Conservation (phyloP, 30 jellyfish, hydroid and myxozoan genomes). For the Nemopilema nomurai region DNA sequence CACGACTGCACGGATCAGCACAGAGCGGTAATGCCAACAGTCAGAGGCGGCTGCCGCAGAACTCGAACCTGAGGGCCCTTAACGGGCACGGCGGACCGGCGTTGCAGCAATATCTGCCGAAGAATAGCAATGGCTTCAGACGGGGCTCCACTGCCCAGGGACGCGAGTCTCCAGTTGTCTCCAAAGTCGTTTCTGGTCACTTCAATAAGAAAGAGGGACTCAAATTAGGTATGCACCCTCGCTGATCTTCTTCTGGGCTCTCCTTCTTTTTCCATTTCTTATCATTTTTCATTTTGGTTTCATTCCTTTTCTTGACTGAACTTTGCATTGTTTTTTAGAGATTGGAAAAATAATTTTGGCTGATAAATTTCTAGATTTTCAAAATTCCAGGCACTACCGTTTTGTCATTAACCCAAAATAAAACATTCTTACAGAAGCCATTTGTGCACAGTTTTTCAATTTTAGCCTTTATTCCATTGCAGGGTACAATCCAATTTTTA, state of each 20-base stretch:
- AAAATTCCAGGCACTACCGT: too few species aligned
- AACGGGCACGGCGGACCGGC: neutral
- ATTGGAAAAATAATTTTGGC: too few species aligned
- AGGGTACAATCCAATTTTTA: conserved; percentile 77
- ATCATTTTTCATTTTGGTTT: neutral
- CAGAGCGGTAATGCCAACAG: neutral
- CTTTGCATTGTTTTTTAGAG: too few species aligned
- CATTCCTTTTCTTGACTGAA: too few species aligned
- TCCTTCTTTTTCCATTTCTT: neutral
- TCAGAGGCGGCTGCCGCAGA: conserved; percentile 9
- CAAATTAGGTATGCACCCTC: conserved; percentile 12
- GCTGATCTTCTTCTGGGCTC: neutral
- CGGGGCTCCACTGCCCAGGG: neutral
- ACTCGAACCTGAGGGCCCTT: neutral
- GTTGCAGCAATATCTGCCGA: neutral
- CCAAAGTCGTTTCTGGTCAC: conserved; percentile 18
- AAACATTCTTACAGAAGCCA: neutral
- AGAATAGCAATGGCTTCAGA: too few species aligned
- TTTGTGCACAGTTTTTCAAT: neutral
- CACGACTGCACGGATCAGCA: neutral
- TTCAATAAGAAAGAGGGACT: conserved; percentile 25
- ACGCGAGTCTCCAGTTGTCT: neutral
- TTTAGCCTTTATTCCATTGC: neutral
- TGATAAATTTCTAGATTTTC: too few species aligned
- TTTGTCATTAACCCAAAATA: too few species aligned